These are phyloP conservation scores for Sinelater perroti DNA, from an alignment of 2,888 invertebrate species.

Conservation along the genomic window DNA sequence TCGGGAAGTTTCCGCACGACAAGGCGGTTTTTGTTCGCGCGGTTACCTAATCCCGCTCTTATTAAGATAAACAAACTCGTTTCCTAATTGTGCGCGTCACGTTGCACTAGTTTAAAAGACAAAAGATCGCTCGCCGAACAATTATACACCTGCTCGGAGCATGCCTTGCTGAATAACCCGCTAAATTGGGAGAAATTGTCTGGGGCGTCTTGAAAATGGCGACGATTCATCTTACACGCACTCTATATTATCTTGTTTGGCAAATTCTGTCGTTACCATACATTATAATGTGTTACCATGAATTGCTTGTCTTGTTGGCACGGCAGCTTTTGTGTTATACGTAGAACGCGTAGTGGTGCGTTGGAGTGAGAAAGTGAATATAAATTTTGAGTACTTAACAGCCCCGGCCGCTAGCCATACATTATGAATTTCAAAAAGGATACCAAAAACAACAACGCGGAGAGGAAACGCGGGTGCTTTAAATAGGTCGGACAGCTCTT, in stretches of 20 bases:
- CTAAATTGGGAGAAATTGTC: slow-evolving; percentile 25
- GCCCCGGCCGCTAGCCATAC: no score
- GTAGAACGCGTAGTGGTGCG: no score
- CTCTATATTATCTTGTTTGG: slow-evolving; percentile 26
- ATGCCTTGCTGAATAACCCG: slow-evolving; percentile 23
- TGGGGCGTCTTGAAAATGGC: slow-evolving; percentile 29
- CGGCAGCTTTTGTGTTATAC: no score
- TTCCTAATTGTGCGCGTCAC: slow-evolving; percentile 22
- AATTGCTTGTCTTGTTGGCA: no score
- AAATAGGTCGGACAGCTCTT: no score
- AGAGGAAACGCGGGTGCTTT: no score
- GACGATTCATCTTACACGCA: slow-evolving; percentile 24
- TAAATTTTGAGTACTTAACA: no score
- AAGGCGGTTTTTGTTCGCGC: slow-evolving; percentile 23
- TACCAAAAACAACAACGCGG: no score
- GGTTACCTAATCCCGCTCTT: slow-evolving; percentile 26
- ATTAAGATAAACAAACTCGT: slow-evolving; percentile 18
- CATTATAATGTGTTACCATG: no score
- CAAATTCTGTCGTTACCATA: slow-evolving; percentile 15
- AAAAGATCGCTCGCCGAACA: slow-evolving; percentile 31
- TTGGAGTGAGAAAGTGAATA: no score
- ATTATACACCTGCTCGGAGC: slow-evolving; percentile 23
- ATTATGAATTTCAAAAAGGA: no score
- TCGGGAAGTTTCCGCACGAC: slow-evolving; percentile 26
- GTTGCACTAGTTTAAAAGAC: slow-evolving; percentile 23